These are phyloP conservation scores for Vireo griseus DNA, from an alignment of 2,797 vertebrate genomes.

Conservation along the genomic window DNA sequence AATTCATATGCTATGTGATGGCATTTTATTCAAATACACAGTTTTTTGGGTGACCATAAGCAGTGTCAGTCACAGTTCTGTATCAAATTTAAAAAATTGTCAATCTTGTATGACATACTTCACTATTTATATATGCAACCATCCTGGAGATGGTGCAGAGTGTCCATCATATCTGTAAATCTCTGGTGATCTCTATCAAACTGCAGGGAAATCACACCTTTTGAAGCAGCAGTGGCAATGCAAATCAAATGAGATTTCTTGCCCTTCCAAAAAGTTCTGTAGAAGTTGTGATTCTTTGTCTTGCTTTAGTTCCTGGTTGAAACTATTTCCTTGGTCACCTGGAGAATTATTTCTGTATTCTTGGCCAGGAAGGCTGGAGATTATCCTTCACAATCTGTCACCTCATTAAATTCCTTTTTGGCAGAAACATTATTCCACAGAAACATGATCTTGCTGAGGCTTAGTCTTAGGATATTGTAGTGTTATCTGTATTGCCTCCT, in stretches of 20 bases:
- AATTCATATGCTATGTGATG: neutral
- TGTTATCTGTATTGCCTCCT: neutral
- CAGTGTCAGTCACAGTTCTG: neutral
- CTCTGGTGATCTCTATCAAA: neutral
- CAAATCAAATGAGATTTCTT: neutral
- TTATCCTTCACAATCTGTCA: neutral
- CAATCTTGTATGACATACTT: rapidly evolving
- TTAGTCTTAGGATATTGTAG: neutral
- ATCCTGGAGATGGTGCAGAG: neutral
- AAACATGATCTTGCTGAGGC: neutral
- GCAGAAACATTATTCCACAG: neutral
- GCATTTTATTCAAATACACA: neutral
- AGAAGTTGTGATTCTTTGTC: neutral
- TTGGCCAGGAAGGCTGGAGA: neutral
- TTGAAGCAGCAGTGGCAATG: neutral
- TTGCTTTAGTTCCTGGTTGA: neutral
- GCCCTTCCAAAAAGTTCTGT: neutral
- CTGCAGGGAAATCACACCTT: neutral
- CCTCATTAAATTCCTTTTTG: neutral
- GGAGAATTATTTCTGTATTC: neutral
- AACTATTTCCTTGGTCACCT: neutral
- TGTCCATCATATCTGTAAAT: neutral
- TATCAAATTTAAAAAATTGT: neutral
- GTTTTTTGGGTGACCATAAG: neutral
- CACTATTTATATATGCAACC: neutral